Base-by-base conservation (phyloP, 2,888 invertebrate species). In the Sesia bembeciformis region DNA sequence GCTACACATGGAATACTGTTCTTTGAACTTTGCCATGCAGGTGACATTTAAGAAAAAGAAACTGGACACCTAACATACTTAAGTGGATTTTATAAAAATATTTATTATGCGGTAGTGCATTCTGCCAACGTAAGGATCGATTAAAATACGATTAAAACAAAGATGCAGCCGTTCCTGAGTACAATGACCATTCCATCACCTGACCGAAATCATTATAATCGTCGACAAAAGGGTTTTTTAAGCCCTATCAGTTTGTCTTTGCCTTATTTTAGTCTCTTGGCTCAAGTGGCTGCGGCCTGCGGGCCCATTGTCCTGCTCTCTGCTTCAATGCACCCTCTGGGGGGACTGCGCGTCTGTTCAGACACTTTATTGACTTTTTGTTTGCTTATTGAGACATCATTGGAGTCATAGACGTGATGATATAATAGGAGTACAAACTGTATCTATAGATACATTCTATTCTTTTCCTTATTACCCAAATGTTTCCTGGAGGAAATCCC, bases 291-390 rank as follows among this genome's bases (percentile, higher is more conserved):
- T 67, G 65, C 62, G 68, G 64, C 72, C 78, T 84, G 82, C 85
- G 85, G 85, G 87, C 62, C 72, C 67, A 86, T 86, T 87, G 84
- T 84, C 55, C 60, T 59, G 54, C 58, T 62, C 64, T 64, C 60
- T 64, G 66, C 68, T 66, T 71, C 66, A 72, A 70, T 78, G 74
- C 72, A 60, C 72, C 71, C 69, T 62, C 58, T 64, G 64, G 63
- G 65, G 70, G 65, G 68, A 54, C 55, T 58, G 56, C 57, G 60
- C 56, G 60, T 58, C 61, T 8, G 46, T 62, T 63, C 60, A 64
- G 62, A 60, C 49, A 43, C 40, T 50, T 23, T 55, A 69, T 74
- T 73, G 68, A 75, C 74, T 75, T 78, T 80, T 81, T 81, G 70
- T 77, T 75, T 67, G 70, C 63, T 76, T 66, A 70, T 72, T 66